Evolutionary conservation across 2,888 invertebrate species (phyloP), one percentile per base, ranked within the genome.

Genomic region (Sericinus montela): DNA sequence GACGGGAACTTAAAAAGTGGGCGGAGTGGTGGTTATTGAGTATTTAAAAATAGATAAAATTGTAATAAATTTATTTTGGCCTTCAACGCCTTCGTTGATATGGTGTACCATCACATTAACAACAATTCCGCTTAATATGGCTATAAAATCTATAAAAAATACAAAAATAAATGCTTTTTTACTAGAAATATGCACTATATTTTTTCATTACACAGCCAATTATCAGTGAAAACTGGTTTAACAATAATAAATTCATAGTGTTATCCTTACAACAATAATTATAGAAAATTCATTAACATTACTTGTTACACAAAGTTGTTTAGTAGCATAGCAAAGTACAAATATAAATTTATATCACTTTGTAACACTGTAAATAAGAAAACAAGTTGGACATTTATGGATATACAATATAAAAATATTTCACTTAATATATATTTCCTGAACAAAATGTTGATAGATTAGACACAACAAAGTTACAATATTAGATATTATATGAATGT

Each of bases 161-260:
- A 48, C 16, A 29, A 41, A 28, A 41, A 39, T 37, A 40, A 40
- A 51, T 38, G 41, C 41, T 42, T 41, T 37, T 25, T 9, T 32
- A 39, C 38, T 38, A 23, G 19, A 30, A 10, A 38, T 19, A 44
- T 40, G 8, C 35, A 4, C 19, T 28, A 30, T 38, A 8, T 16
- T 10, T 16, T 10, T 46, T 28, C 15, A 46, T 34, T 25, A 41
- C 41, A 41, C 41, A 47, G 41, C 41, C 35, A 16, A 46, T 46
- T 7, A 4, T 19, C 23, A 29, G 16, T 7, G 14, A 8, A 10
- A 45, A 16, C 5, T n/a, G 10, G 13, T 29, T 40, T 10, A 29
- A 16, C 10, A 37, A 30, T 45, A 37, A 37, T 19, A 11, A 19
- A 37, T 30, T 38, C n/a, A 38, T 23, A 38, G n/a, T n/a, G n/a